These are phyloP conservation scores for Aromia moschata DNA, from an alignment of 2,888 invertebrate species.

Conservation along the genomic window DNA sequence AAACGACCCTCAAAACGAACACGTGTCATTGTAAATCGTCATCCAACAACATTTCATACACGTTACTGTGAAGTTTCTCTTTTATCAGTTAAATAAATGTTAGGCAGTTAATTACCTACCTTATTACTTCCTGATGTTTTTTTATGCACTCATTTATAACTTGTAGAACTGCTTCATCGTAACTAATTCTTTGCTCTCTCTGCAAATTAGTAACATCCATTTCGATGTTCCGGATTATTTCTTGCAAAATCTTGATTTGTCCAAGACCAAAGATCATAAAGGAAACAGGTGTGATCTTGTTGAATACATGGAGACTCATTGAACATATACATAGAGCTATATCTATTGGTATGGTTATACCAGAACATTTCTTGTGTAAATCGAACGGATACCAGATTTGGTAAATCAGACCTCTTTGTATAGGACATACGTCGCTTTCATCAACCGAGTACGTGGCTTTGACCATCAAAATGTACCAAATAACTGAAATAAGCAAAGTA, in stretches of 20 bases:
- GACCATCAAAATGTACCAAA: slow-evolving; percentile 26
- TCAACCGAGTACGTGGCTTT: slow-evolving; percentile 12
- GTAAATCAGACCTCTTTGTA: slow-evolving; percentile 14
- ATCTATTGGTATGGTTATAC: slow-evolving; percentile 17
- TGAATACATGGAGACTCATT: slow-evolving; percentile 16
- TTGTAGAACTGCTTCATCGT: slow-evolving; percentile 18
- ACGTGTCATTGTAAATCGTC: no score
- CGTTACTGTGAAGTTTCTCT: no score
- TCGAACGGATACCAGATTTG: slow-evolving; percentile 33
- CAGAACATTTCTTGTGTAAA: slow-evolving; percentile 24
- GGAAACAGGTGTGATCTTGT: slow-evolving; percentile 22
- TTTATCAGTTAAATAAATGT: no score
- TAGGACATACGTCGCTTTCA: slow-evolving; percentile 11
- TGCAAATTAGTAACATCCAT: slow-evolving; percentile 3
- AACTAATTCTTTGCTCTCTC: background rate
- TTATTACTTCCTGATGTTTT: slow-evolving; percentile 27
- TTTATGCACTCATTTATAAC: slow-evolving; percentile 19
- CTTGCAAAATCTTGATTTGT: slow-evolving; percentile 30
- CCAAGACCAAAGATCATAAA: slow-evolving; percentile 30
- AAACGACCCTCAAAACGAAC: no score
- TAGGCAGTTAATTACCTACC: no score
- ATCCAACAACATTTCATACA: no score
- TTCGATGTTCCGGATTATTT: slow-evolving; percentile 24
- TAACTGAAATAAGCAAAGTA: slow-evolving; percentile 9
- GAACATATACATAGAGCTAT: slow-evolving; percentile 10